phyloP scores from a whole-genome alignment of 2,888 invertebrate species.

The Diaprepes abbreviatus region DNA sequence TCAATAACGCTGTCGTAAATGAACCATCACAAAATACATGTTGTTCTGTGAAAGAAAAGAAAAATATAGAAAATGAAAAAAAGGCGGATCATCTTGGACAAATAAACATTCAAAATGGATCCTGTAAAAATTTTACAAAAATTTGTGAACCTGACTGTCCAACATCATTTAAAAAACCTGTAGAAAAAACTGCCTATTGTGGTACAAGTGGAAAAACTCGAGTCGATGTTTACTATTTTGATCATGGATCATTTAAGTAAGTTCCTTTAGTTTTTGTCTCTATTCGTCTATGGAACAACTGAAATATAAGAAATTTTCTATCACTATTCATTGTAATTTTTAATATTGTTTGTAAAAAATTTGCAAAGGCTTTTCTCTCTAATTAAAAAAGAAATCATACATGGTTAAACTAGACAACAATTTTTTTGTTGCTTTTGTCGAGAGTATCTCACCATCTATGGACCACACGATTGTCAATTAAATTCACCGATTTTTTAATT shows the following conservation, averaged over 20 bases:
- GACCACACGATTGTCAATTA: no score
- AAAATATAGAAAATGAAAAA: constrained; percentile 33
- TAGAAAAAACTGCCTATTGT: constrained; percentile 51
- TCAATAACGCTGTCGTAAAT: background rate
- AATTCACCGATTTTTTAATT: no score
- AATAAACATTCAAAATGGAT: background rate
- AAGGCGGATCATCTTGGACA: background rate
- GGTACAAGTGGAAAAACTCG: constrained; percentile 58
- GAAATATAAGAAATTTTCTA: no score
- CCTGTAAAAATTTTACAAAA: background rate
- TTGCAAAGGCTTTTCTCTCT: no score
- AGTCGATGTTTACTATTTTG: constrained; percentile 78
- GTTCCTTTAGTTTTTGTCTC: constrained; percentile 50
- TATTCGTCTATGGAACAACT: no score
- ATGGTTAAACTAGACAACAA: no score
- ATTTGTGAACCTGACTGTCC: background rate
- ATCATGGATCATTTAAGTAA: constrained; percentile 76
- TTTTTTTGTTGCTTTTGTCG: no score
- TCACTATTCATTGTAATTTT: no score
- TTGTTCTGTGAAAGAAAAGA: constrained; percentile 14
- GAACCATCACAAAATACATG: background rate
- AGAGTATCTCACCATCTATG: no score
- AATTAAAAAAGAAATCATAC: no score
- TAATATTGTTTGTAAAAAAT: constrained; percentile 12
- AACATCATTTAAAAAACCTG: constrained; percentile 11